Evolutionary conservation across 2,888 invertebrate genomes (phyloP).

Genomic region (Cantharis flavilabris): DNA sequence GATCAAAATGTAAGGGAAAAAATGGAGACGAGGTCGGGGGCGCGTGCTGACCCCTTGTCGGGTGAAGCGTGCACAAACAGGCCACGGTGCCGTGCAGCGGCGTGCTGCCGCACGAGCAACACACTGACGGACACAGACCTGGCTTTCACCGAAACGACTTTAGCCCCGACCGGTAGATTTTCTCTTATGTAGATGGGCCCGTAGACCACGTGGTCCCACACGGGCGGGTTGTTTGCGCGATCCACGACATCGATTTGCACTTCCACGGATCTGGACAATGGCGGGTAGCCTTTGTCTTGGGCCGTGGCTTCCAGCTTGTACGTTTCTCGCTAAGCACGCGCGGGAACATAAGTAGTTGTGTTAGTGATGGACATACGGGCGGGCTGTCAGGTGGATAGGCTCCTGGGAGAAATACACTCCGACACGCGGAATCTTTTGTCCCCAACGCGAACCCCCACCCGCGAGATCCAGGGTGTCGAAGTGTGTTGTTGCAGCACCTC

Average conservation of each 20-base stretch:
- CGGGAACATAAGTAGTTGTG: slow-evolving; percentile 40
- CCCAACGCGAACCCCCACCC: slow-evolving; percentile 45
- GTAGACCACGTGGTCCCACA: slow-evolving; percentile 95
- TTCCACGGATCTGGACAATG: slow-evolving; percentile 94
- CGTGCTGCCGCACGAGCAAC: slow-evolving; percentile 53
- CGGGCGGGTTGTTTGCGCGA: slow-evolving; percentile 96
- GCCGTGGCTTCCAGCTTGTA: slow-evolving; percentile 98
- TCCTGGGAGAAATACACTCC: slow-evolving; percentile 36
- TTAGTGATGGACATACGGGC: slow-evolving; percentile 39
- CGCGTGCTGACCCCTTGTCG: slow-evolving; percentile 65
- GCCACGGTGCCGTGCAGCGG: slow-evolving; percentile 55
- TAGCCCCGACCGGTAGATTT: slow-evolving; percentile 96
- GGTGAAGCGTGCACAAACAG: slow-evolving; percentile 57
- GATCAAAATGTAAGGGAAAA: slow-evolving; percentile 28
- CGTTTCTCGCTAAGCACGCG: slow-evolving; percentile 79
- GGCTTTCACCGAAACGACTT: slow-evolving; percentile 98
- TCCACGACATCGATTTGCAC: slow-evolving; percentile 99
- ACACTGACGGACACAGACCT: slow-evolving; percentile 75
- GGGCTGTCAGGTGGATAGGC: slow-evolving; percentile 37
- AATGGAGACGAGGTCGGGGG: slow-evolving; percentile 55
- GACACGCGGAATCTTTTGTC: slow-evolving; percentile 37
- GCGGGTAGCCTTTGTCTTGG: slow-evolving; percentile 95
- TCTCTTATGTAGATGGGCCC: slow-evolving; percentile 97
- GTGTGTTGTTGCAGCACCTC: slow-evolving; percentile 46
- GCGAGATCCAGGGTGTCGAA: slow-evolving; percentile 58